Evolutionary conservation across 2,888 invertebrate genomes (phyloP), one percentile per base, ranked within the genome.

Genomic region (Calephelis perditalis): DNA sequence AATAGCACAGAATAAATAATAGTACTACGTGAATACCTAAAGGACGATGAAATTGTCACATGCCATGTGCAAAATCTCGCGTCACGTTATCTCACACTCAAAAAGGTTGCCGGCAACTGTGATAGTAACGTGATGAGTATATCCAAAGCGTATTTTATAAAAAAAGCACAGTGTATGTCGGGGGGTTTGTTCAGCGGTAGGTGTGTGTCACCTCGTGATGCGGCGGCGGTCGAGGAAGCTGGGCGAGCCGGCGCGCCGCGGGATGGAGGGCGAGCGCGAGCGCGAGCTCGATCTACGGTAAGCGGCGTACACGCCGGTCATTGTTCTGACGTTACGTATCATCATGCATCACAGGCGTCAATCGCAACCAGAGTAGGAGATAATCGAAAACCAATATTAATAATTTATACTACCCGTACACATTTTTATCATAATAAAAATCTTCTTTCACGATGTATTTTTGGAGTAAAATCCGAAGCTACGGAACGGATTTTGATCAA

Each of bases 221-320:
- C 98, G 93, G 63, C 98, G 93, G 72, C 97, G 92, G 85, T 98
- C 98, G 65, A 98, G 91, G 87, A 98, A 98, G 84, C 97, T 97
- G 26, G 98, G 98, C 62, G 98, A 98, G 54, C 98, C 98, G 71
- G 96, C 95, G 65, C 98, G 93, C 62, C 98, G 92, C 58, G 98
- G 97, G 81, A 98, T 98, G 63, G 98, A 98, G n/a, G 95, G 96
- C 64, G 96, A 96, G 65, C 95, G 92, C 62, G 94, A 94, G 68
- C 94, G 91, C 62, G 68, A 78, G 73, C 79, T 86, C 78, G 85
- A 83, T 81, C 91, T 89, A 81, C 84, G 89, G 82, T 90, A 90
- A 82, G 88, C 89, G 75, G 80, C 90, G 84, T 90, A 90, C 79
- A 90, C 89, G 79, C 90, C 90, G 78, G 87, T 88, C 86, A 90